A percentile compares a stretch with the other conserved stretches of the same genome.
Conservation (phyloP, 2,888 invertebrate genomes). For the Chrysomela aeneicollis region DNA sequence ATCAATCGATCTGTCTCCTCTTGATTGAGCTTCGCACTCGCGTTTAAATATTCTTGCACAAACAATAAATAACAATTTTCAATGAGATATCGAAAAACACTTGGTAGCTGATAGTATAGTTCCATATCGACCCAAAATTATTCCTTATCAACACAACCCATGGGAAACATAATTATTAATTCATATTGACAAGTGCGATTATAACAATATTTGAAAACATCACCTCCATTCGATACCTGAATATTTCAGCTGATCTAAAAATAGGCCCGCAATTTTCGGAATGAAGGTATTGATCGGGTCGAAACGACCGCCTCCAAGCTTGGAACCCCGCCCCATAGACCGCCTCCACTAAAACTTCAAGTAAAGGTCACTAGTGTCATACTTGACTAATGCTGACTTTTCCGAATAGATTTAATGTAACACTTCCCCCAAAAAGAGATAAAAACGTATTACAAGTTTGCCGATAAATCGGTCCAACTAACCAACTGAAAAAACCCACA, state of each 20-base stretch:
- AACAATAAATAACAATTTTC: too few species aligned
- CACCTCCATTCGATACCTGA: neutral
- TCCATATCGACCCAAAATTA: too few species aligned
- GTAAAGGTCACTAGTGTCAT: conserved; percentile 31
- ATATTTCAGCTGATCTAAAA: conserved; percentile 28
- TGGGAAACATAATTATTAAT: too few species aligned
- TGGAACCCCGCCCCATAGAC: conserved; percentile 22
- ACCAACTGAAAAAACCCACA: neutral
- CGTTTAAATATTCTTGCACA: too few species aligned
- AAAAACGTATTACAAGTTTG: conserved; percentile 13
- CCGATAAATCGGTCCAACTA: conserved; percentile 5
- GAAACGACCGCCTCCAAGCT: conserved; percentile 22
- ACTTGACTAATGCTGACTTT: conserved; percentile 29
- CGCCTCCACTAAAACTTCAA: conserved; percentile 24
- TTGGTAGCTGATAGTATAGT: too few species aligned
- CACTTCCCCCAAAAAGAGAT: conserved; percentile 20
- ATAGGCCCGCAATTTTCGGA: conserved; percentile 25
- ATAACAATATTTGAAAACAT: too few species aligned
- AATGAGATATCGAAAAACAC: too few species aligned
- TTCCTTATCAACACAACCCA: too few species aligned
- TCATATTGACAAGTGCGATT: too few species aligned
- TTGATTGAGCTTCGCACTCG: too few species aligned
- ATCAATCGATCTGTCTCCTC: too few species aligned
- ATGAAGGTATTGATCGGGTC: conserved; percentile 33
- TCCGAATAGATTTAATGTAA: conserved; percentile 18